A percentile compares a stretch with the other conserved stretches of the same genome.
Conservation (phyloP, 2,888 invertebrate species). For the Torymus texanus region DNA sequence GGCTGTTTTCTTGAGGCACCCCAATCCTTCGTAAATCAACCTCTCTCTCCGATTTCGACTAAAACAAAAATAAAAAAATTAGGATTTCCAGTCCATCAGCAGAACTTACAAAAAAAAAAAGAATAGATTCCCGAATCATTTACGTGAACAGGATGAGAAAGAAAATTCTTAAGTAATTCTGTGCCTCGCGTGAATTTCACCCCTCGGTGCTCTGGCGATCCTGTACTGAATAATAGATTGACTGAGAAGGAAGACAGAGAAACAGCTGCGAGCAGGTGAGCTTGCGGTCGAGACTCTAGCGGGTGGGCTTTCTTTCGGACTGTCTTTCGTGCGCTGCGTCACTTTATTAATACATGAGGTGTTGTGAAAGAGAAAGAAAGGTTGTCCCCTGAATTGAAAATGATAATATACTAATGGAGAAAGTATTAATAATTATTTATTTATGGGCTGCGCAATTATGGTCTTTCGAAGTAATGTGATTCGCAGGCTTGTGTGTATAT, state of each 20-base stretch:
- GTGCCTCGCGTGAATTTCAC: conserved; percentile 14
- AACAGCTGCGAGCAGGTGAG: background rate
- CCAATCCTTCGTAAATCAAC: too few relatives aligned
- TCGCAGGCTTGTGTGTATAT: too few relatives aligned
- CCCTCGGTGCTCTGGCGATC: conserved; percentile 29
- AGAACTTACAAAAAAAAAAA: too few relatives aligned
- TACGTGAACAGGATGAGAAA: conserved; percentile 26
- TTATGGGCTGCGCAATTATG: too few relatives aligned
- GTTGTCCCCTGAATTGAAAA: background rate
- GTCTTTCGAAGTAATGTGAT: too few relatives aligned
- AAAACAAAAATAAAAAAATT: too few relatives aligned
- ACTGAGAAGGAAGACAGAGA: background rate
- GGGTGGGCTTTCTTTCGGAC: background rate
- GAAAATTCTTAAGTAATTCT: conserved; percentile 27
- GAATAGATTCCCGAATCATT: background rate
- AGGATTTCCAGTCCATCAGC: too few relatives aligned
- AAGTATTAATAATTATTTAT: background rate
- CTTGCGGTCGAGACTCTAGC: background rate
- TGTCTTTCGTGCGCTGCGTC: background rate
- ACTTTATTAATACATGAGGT: conserved; percentile 15
- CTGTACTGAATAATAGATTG: conserved; percentile 46
- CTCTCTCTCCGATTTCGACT: too few relatives aligned
- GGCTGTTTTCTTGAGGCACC: too few relatives aligned
- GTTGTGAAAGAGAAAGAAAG: background rate
- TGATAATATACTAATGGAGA: conserved; percentile 18